phyloP scores from a whole-genome alignment of 2,113 vertebrate genomes.

The Myanophis thanlyinensis region DNA sequence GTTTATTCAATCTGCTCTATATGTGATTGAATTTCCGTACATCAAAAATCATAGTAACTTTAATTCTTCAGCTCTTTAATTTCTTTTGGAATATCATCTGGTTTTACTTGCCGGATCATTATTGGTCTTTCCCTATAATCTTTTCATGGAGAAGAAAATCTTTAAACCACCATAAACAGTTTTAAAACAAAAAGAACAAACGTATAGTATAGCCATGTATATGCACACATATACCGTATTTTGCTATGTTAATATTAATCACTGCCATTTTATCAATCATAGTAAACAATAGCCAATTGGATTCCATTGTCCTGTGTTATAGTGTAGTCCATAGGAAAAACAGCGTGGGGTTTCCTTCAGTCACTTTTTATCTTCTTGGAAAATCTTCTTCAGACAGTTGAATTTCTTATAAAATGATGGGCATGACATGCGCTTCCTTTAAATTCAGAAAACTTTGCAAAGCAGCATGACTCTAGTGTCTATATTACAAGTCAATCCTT shows the following conservation, averaged over 20 bases:
- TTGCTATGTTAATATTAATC: slow-evolving; percentile 10
- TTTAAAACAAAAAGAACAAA: neutral
- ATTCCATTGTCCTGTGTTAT: neutral
- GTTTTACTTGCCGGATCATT: slow-evolving; percentile 28
- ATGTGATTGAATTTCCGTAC: neutral
- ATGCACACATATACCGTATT: neutral
- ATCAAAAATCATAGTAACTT: neutral
- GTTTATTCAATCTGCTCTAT: neutral
- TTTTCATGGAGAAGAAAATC: slow-evolving; percentile 51
- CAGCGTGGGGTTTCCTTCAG: neutral
- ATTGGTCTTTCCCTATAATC: slow-evolving; percentile 73
- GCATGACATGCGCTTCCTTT: neutral
- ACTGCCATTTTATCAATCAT: slow-evolving; percentile 6
- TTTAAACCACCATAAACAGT: slow-evolving; percentile 37
- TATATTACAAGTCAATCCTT: too few relatives aligned
- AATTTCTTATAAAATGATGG: neutral
- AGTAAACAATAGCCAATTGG: neutral
- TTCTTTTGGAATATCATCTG: neutral
- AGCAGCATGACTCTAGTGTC: neutral
- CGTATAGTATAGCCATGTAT: slow-evolving; percentile 16
- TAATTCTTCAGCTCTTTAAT: slow-evolving; percentile 25
- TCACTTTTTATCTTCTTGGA: too few relatives aligned
- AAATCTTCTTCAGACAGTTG: neutral
- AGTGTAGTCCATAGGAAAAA: neutral
- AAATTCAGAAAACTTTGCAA: neutral